These are phyloP conservation scores for Zalophus californianus DNA, from an alignment of 2,797 vertebrate species.

Conservation along the genomic window DNA sequence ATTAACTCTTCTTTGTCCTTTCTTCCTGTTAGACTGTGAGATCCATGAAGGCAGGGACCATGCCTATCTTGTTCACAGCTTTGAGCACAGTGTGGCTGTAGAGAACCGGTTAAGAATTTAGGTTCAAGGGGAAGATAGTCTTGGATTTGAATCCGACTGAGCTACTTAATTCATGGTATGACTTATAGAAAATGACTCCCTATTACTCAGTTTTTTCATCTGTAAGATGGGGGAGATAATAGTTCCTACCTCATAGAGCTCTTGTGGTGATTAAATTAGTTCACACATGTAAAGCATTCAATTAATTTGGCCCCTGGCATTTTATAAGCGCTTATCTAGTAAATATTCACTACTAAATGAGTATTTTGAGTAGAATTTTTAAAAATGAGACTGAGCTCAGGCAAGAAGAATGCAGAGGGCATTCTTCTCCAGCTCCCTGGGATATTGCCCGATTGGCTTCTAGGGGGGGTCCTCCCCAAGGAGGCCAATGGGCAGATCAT, in stretches of 20 bases:
- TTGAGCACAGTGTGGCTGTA: not conserved
- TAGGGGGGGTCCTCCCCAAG: not conserved
- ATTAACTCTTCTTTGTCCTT: not conserved
- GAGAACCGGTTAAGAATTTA: not conserved
- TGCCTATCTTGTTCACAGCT: not conserved
- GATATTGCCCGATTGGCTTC: not conserved
- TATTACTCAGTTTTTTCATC: not conserved
- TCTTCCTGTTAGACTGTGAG: not conserved
- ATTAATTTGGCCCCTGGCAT: not conserved
- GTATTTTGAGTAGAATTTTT: conserved; percentile 15
- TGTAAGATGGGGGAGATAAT: not conserved
- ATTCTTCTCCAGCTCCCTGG: not conserved
- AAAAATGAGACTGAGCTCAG: not conserved
- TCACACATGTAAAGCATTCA: not conserved
- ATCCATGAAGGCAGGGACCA: not conserved
- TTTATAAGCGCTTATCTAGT: not conserved
- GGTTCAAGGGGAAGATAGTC: not conserved
- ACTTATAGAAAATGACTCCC: not conserved
- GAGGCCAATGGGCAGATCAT: not conserved
- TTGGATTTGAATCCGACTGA: not conserved
- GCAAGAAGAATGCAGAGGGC: not conserved
- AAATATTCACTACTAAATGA: not conserved
- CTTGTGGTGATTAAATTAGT: not conserved
- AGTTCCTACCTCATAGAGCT: not conserved
- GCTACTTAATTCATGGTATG: not conserved